Evolutionary conservation across 2,888 invertebrate species (phyloP), one percentile per base, ranked within the genome.

Genomic region (Melanotus villosus): DNA sequence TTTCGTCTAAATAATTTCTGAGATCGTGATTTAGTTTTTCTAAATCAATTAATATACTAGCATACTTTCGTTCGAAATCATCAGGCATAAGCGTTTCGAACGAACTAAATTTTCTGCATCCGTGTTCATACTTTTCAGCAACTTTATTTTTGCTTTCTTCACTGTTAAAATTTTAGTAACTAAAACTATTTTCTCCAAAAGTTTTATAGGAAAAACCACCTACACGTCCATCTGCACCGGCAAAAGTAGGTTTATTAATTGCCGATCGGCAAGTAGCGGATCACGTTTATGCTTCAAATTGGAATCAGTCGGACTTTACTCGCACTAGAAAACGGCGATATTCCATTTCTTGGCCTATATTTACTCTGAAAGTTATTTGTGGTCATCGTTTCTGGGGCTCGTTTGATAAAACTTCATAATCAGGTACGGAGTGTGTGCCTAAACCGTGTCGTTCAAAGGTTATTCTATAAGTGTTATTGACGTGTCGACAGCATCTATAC

Each of bases 351-450:
- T 2, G 93, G 92, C 3, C 68, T 89, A 78, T 93, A 93, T 79
- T 93, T 93, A 79, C 93, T 92, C 72, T 93, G 90, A 80, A 97
- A 93, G 72, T 93, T 93, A 36, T 93, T 90, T 38, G 97, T 87
- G 56, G 94, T 92, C 78, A 98, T 92, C 19, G 96, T 97, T 82
- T 98, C 98, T 43, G 95, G 43, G 93, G 91, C 78, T 97, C 97
- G 84, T 96, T 96, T 1, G 96, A 96, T 83, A 97, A 87, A 72
- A 98, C 98, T 89, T 98, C 98, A 86, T 93, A 97, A 86, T 99
- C 98, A 18, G 97, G 97, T 71, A 98, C 95, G 60, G 97, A 96
- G 85, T 98, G 96, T 3, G 97, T 97, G 0, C 98, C 98, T 38
- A 98, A 87, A 45, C 96, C 97, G 43, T 91, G 91, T 58, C 97